Percentiles rank a stretch among this genome's conserved stretches.
phyloP scores from a whole-genome alignment of 92 coral and sea anemone genomes.

The Palythoa grandiflora region DNA sequence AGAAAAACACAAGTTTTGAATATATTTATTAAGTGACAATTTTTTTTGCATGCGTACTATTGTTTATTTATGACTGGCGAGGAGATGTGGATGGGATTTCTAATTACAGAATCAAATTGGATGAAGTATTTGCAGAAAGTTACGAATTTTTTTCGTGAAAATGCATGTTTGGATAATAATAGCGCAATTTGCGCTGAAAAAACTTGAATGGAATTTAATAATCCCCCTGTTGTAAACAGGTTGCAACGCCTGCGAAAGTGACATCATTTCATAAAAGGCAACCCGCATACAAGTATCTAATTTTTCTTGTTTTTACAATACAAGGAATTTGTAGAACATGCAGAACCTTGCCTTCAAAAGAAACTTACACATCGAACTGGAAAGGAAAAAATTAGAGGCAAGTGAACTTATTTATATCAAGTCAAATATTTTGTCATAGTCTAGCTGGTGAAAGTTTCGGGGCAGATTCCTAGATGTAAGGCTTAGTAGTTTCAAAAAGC shows the following conservation, averaged over 20 bases:
- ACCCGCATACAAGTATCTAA: neutral
- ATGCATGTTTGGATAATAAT: no score
- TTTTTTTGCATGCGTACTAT: conserved; percentile 8
- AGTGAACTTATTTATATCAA: no score
- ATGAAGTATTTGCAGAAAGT: no score
- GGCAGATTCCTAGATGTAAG: conserved; percentile 14
- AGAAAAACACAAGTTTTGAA: conserved; percentile 3
- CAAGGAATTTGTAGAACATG: no score
- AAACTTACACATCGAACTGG: conserved; percentile 14
- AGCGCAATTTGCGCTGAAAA: neutral
- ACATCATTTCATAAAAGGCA: conserved; percentile 7
- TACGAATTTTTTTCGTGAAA: no score
- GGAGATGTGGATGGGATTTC: no score
- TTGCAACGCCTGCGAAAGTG: conserved; percentile 10
- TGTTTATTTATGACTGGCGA: neutral
- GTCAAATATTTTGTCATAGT: no score
- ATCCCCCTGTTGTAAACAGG: conserved; percentile 8
- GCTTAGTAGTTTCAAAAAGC: conserved; percentile 16
- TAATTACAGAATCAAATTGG: no score
- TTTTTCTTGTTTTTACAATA: conserved; percentile 14
- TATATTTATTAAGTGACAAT: no score
- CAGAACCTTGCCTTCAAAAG: no score
- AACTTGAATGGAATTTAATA: no score
- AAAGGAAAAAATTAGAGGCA: no score
- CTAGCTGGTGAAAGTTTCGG: neutral